Evolutionary conservation across 2,888 invertebrate genomes (phyloP).

Genomic region (Noctua janthe): DNA sequence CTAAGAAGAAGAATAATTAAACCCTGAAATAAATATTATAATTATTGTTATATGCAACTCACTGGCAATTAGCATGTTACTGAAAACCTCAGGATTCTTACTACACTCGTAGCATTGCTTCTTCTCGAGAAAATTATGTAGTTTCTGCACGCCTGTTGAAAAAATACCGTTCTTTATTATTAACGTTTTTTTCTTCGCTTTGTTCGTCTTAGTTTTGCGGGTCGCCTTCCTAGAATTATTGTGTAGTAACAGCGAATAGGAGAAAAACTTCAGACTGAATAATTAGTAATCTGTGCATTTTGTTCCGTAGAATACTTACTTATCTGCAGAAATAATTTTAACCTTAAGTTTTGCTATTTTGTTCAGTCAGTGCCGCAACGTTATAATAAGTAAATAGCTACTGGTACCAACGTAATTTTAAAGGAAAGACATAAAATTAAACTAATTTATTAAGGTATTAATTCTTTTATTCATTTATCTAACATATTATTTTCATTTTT

Average conservation of each 20-base stretch:
- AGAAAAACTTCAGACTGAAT: background rate
- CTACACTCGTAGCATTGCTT: background rate
- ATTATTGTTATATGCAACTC: background rate
- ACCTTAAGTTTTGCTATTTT: background rate
- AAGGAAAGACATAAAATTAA: background rate
- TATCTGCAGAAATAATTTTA: background rate
- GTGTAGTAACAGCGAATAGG: background rate
- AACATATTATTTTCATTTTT: too few species aligned
- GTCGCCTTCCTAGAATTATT: background rate
- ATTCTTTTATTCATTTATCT: background rate
- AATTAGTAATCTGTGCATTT: constrained; percentile 3
- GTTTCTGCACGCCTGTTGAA: background rate
- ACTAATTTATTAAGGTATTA: background rate
- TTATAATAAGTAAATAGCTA: background rate
- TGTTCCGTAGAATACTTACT: background rate
- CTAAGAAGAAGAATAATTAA: too few species aligned
- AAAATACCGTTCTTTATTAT: background rate
- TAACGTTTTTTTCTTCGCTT: background rate
- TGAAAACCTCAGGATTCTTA: background rate
- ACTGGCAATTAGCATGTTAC: background rate
- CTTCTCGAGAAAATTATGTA: background rate
- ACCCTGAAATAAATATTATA: too few species aligned
- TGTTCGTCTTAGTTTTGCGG: background rate
- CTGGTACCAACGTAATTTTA: background rate
- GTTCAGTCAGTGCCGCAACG: background rate